A percentile compares a stretch with the other conserved stretches of the same genome.
These are phyloP conservation scores for Pachycephus smyrnensis DNA, from an alignment of 2,888 invertebrate species.

Conservation along the genomic window DNA sequence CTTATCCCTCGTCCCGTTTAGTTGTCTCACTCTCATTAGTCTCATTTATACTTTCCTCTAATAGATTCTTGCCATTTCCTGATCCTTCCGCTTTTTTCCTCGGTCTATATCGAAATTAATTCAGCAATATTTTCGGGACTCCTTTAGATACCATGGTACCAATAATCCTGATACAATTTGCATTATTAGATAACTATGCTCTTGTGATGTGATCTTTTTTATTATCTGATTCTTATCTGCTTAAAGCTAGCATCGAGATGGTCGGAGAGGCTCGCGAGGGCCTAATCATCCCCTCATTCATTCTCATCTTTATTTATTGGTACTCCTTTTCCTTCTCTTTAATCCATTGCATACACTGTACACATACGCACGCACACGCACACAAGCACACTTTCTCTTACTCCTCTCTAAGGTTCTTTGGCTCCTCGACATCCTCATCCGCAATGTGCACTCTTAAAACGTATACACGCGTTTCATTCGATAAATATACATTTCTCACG, in stretches of 20 bases:
- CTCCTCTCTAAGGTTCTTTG: not conserved
- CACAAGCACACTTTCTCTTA: not conserved
- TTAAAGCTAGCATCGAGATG: not conserved
- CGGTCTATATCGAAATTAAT: not conserved
- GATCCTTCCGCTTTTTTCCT: no score
- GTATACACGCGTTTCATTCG: not conserved
- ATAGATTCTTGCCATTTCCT: not conserved
- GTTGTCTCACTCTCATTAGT: not conserved
- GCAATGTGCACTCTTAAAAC: not conserved
- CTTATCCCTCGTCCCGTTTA: not conserved
- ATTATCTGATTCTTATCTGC: not conserved
- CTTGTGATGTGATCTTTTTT: not conserved
- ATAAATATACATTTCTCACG: conserved; percentile 50
- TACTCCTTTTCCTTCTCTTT: no score
- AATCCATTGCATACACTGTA: not conserved
- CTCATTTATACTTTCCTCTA: not conserved
- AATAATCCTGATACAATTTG: not conserved
- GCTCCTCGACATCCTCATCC: not conserved
- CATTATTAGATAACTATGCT: not conserved
- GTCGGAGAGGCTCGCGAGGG: not conserved
- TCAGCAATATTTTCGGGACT: not conserved
- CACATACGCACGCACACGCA: not conserved
- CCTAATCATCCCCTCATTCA: not conserved
- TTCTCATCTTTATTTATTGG: not conserved
- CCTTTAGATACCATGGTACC: not conserved